Base-by-base conservation (phyloP, 2,888 invertebrate genomes). In the Dendrolimus houi region DNA sequence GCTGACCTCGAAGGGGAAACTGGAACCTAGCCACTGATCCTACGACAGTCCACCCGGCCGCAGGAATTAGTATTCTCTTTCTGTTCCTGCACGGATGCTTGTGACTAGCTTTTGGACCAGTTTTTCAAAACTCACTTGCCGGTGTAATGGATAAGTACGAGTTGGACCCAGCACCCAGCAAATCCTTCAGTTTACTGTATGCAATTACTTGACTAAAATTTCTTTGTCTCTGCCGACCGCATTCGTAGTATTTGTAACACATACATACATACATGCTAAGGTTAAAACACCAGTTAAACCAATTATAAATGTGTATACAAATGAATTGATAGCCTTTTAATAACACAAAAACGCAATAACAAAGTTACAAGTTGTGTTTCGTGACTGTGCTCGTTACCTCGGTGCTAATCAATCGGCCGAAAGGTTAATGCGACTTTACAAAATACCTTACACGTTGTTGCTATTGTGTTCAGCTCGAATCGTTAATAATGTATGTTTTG, bases 401-500 rank as follows among this genome's bases (percentile, higher is more conserved):
- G 9, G 9, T 12, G 47, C 47, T 47, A 47, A 47, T 47, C 47
- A 47, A 47, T 47, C 47, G 47, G 47, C 12, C 47, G 10, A 10
- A 47, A 10, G 12, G 47, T 47, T 47, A 47, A 47, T 47, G 47
- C 12, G 9, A 47, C 47, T 47, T 47, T 47, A 47, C 47, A 47
- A 47, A 47, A 47, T 47, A 47, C 47, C 47, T 47, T 47, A 47
- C 47, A 47, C 47, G 47, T 47, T 47, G 47, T 47, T 47, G 47
- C 47, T 47, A 47, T 47, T 47, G 47, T 47, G 47, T 47, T 47
- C 29, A 29, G 6, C 29, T 6, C 54, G 17, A 7, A 54, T 14
- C 41, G 42, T 55, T 41, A n/a, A 41, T 55, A 55, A 55, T 55
- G 54, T 29, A 29, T 40, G 55, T 55, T 55, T 55, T 41, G n/a